A percentile compares a stretch with the other conserved stretches of the same genome.
These are phyloP conservation scores for Aporrectodea caliginosa DNA, from an alignment of 1,140 invertebrate species.

Conservation along the genomic window DNA sequence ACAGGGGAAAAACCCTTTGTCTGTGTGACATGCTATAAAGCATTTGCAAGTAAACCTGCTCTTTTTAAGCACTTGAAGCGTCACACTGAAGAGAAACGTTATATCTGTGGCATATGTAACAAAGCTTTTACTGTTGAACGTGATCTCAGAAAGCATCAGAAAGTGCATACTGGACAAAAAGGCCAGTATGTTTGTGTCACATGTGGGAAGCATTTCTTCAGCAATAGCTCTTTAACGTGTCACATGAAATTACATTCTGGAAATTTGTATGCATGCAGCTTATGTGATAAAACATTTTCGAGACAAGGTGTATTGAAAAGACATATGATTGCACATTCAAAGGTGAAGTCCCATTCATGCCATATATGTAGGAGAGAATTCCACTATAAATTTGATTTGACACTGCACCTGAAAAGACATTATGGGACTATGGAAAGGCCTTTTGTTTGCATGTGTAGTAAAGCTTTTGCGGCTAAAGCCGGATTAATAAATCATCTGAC, in stretches of 20 bases:
- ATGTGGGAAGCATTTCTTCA: neutral
- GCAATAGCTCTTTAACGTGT: neutral
- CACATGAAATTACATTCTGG: neutral
- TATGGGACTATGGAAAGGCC: neutral
- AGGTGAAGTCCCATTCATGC: neutral
- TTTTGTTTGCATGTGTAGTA: neutral
- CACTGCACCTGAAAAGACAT: neutral
- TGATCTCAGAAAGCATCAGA: neutral
- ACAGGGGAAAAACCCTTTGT: neutral
- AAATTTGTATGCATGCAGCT: neutral
- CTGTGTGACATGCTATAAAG: neutral
- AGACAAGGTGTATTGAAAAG: neutral
- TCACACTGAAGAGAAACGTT: neutral
- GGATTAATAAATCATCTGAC: neutral
- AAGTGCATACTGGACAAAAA: neutral
- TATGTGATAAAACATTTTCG: neutral
- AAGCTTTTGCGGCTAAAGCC: neutral
- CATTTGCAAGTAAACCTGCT: neutral
- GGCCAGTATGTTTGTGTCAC: neutral
- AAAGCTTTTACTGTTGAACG: neutral
- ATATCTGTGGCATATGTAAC: neutral
- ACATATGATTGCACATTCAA: neutral
- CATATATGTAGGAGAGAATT: neutral
- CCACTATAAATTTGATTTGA: neutral
- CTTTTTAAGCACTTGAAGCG: neutral